These are phyloP conservation scores for Phaethornis superciliosus DNA, from an alignment of 2,113 vertebrate genomes.

Conservation along the genomic window DNA sequence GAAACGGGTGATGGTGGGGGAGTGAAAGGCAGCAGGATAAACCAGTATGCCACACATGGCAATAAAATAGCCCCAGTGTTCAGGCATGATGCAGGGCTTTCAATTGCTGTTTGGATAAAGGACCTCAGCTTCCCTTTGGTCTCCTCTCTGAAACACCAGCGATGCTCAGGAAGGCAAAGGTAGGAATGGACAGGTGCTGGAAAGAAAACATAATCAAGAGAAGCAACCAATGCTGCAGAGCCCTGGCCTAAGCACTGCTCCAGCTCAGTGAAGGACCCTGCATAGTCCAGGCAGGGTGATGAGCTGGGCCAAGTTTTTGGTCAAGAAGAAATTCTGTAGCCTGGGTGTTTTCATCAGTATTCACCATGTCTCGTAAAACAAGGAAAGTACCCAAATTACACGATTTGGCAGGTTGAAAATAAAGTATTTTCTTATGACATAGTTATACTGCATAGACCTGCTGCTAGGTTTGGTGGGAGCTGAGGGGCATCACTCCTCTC, in stretches of 20 bases:
- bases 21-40: neutral
- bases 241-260: neutral
- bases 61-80: neutral
- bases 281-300: neutral
- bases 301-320: neutral
- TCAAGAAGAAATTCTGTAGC: neutral
- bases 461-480: neutral
- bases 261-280: neutral
- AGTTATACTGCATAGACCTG: neutral
- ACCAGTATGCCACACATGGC: neutral
- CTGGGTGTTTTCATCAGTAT: neutral
- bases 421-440: neutral
- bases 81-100: neutral
- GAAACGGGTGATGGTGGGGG: rapidly evolving
- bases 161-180: neutral
- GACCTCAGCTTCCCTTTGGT: rapidly evolving
- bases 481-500: neutral
- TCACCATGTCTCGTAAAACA: neutral
- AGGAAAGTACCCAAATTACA: no score
- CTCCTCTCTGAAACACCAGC: neutral
- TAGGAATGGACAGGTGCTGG: neutral
- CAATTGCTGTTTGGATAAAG: neutral
- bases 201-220: neutral
- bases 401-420: neutral
- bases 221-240: rapidly evolving